phyloP scores from a whole-genome alignment of 2,888 invertebrate species.

The Cephus runcator region DNA sequence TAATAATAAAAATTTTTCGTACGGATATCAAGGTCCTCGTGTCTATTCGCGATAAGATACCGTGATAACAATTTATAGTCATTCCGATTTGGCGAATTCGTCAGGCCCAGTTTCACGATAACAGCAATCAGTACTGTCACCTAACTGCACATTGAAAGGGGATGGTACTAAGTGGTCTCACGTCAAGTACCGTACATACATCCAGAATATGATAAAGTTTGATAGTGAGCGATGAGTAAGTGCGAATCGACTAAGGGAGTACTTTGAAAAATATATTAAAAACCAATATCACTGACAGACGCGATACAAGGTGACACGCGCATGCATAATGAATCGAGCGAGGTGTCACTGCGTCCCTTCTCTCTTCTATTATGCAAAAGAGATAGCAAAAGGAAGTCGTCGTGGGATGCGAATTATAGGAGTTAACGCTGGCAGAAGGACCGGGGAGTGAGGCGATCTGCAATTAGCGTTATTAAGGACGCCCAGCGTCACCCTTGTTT shows the following conservation, averaged over 20 bases:
- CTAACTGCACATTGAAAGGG: background rate
- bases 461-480: conserved; percentile 44
- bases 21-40: background rate
- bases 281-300: no score
- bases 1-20: background rate
- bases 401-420: conserved; percentile 27
- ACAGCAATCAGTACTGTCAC: background rate
- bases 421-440: conserved; percentile 24
- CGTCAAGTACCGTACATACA: background rate
- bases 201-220: background rate
- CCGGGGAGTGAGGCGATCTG: conserved; percentile 24
- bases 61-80: background rate
- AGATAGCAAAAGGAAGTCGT: background rate
- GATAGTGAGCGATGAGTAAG: background rate
- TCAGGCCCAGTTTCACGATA: background rate
- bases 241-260: no score
- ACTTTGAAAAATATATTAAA: no score
- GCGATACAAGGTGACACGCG: background rate
- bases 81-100: background rate
- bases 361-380: background rate
- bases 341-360: background rate
- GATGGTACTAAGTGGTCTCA: background rate
- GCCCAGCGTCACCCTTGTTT: conserved; percentile 28
- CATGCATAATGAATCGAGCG: background rate
- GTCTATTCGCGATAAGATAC: background rate